A percentile compares a stretch with the other conserved stretches of the same genome.
phyloP scores from a whole-genome alignment of 2,888 invertebrate species.

The Drosophila tripunctata region DNA sequence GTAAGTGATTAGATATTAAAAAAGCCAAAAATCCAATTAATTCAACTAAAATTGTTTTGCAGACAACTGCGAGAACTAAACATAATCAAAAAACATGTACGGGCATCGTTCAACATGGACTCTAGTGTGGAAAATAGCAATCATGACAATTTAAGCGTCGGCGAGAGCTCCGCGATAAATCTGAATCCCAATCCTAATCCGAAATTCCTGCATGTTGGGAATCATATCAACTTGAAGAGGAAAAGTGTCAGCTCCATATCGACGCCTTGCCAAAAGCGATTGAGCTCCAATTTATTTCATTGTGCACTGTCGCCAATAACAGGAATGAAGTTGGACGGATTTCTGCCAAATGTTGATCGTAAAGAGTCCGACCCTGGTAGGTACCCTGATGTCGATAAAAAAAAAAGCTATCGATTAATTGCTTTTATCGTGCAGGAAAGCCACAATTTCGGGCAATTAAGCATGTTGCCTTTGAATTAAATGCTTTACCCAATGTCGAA shows the following conservation, averaged over 20 bases:
- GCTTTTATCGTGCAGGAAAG: background rate
- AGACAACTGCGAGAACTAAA: conserved; percentile 74
- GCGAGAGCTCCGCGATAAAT: conserved; percentile 7
- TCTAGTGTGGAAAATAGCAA: conserved; percentile 80
- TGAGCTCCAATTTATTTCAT: conserved; percentile 60
- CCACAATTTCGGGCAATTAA: conserved; percentile 13
- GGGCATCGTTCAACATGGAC: conserved; percentile 79
- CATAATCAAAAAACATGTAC: conserved; percentile 67
- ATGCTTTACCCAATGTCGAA: background rate
- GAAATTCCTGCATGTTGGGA: background rate
- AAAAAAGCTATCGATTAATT: background rate
- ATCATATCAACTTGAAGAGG: background rate
- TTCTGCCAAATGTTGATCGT: background rate
- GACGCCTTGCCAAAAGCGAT: conserved; percentile 64
- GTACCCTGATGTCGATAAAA: background rate
- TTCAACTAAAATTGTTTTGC: no score
- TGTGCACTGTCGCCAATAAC: conserved; percentile 80
- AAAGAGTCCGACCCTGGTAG: conserved; percentile 19
- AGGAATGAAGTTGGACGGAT: conserved; percentile 50
- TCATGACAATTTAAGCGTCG: conserved; percentile 14
- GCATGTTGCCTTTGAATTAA: conserved; percentile 35
- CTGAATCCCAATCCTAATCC: background rate
- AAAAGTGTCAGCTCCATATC: conserved; percentile 55
- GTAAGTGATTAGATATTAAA: conserved; percentile 51
- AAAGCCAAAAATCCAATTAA: background rate